A percentile compares a stretch with the other conserved stretches of the same genome.
Evolutionary conservation across 2,888 invertebrate genomes (phyloP).

Genomic region (Omphaloscelis lunosa): DNA sequence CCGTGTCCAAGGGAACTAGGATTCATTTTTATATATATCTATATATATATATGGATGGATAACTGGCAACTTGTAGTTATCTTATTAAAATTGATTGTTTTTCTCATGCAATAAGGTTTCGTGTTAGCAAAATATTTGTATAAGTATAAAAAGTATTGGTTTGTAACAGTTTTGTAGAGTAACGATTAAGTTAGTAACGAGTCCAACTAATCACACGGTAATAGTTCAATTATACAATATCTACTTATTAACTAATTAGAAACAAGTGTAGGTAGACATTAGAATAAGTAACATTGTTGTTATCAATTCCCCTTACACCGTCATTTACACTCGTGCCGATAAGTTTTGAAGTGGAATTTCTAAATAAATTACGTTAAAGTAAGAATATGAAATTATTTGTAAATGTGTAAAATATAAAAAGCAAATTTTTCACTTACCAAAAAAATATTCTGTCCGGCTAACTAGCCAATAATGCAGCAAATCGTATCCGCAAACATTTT

Average conservation of each 20-base stretch:
- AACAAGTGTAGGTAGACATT: conserved; percentile 11
- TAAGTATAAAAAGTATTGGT: neutral
- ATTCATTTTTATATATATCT: no score
- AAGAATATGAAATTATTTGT: neutral
- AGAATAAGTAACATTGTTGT: conserved; percentile 12
- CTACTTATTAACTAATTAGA: conserved; percentile 36
- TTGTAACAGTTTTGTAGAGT: neutral
- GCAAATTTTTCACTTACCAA: conserved; percentile 58
- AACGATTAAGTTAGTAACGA: neutral
- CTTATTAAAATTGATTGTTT: neutral
- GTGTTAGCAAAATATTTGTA: neutral
- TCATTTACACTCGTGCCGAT: neutral
- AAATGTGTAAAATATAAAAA: neutral
- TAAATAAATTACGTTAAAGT: neutral
- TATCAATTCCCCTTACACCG: conserved; percentile 32
- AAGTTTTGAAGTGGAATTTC: conserved; percentile 10
- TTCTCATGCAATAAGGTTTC: neutral
- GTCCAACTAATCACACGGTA: neutral
- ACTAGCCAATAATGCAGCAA: conserved; percentile 64
- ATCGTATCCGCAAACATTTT: conserved; percentile 63
- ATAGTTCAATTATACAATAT: conserved; percentile 18
- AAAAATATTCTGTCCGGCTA: conserved; percentile 44
- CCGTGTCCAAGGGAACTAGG: no score
- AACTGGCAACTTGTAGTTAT: neutral
- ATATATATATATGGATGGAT: no score